Base-by-base conservation (phyloP, 2,113 vertebrate genomes). In the Phylloscopus trochilus region DNA sequence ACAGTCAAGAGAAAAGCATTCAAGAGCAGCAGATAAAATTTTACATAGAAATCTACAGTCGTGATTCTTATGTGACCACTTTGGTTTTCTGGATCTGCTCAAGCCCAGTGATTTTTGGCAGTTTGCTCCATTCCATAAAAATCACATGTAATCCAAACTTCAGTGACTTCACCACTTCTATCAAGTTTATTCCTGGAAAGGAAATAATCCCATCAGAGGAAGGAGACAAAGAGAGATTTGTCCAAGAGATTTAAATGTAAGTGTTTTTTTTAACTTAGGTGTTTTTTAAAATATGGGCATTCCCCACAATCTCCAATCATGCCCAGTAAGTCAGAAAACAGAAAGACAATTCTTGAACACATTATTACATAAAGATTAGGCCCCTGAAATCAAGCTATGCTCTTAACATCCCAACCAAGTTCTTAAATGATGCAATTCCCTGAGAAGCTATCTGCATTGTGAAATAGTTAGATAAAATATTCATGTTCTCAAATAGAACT, bases 401-500 rank as follows among this genome's bases (percentile, higher is more conserved):
- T 85, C 35, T 74, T 44, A n/a, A 69, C 24, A 59, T 58, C 23
- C 11, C 49, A 52, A 44, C 53, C 31, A 81, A 92, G 41, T 73
- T 49, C 74, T 79, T 73, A 63, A 78, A 87, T 74, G 17, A 89
- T 72, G 74, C 62, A 51, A 47, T 82, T 79, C 43, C 18, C 43
- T 26, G 18, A 86, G 76, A 68, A 59, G 37, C 46, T 77, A 72
- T 53, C 62, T 85, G 64, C 17, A 24, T 67, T 22, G 7, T 64
- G 63, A 91, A 43, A 59, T 46, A 89, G 72, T 27, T 69, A 70
- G 87, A 84, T 90, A 89, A 94, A 95, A 97, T 84, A 89, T 39
- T 64, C 56, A 95, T 80, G 68, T 82, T 79, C 86, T 90, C 86
- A 95, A 94, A 94, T 23, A 92, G 90, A 96, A 90, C 85, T 91